Evolutionary conservation across 2,113 vertebrate genomes (phyloP).

Genomic region (Harpagus bidentatus): DNA sequence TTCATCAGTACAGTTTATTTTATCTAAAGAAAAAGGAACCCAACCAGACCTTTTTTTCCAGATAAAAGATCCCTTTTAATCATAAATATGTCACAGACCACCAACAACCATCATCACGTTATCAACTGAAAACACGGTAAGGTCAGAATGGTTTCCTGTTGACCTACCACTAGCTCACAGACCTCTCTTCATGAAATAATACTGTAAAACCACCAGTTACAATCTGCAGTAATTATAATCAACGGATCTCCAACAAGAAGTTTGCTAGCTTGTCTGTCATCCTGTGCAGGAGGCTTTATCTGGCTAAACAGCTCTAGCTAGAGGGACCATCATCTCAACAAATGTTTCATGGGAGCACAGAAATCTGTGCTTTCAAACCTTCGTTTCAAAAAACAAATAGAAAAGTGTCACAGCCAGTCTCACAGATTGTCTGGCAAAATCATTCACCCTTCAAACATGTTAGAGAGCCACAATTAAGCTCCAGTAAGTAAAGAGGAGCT

Average conservation of each 20-base stretch:
- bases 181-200: not conserved
- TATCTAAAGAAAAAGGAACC: not conserved
- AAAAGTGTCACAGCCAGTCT: not conserved
- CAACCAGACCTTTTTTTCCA: not conserved
- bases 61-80: not conserved
- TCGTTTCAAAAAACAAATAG: not conserved
- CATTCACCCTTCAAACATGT: not conserved
- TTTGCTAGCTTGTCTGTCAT: not conserved
- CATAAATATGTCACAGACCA: not conserved
- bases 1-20: not conserved
- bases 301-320: not conserved
- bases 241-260: not conserved
- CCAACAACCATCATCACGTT: not conserved
- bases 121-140: not conserved
- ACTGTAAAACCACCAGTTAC: not conserved
- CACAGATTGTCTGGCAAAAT: not conserved
- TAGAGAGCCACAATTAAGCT: not conserved
- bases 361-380: not conserved
- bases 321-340: not conserved
- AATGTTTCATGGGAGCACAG: not conserved
- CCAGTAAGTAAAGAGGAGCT: not conserved
- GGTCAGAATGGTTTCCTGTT: not conserved
- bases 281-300: not conserved
- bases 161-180: not conserved
- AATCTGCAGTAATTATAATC: not conserved